Base-by-base conservation (phyloP, 1,140 invertebrate species). In the Oryzaephilus surinamensis region DNA sequence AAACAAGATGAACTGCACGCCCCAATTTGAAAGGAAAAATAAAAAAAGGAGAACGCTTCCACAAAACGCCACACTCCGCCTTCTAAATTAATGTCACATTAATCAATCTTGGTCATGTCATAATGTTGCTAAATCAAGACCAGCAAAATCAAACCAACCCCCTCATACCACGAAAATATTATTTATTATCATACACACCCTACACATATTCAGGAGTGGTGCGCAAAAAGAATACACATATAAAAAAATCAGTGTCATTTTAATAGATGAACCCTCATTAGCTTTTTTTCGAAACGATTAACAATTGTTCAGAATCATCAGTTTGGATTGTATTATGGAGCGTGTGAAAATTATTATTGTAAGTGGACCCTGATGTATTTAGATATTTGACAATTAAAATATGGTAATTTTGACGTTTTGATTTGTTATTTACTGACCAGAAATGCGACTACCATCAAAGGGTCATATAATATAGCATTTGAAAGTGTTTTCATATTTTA, bases 221-320 rank as follows among this genome's bases (percentile, higher is more conserved):
- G n/a, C n/a, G n/a, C n/a, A n/a, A n/a, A n/a, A n/a, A n/a, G n/a
- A n/a, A n/a, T n/a, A n/a, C n/a, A n/a, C n/a, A n/a, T 40, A 50
- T 50, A 50, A 51, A 48, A 43, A 39, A 44, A 48, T 41, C 47
- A 43, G 52, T 50, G 49, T 52, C 47, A 52, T 45, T 52, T 54
- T 45, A 52, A 54, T 48, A 49, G 50, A 55, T 45, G 41, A 46
- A 47, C 43, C 43, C 50, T 52, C 51, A 55, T 55, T 55, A 55
- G 45, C 31, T 48, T 48, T 52, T 52, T 55, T 46, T 44, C 34
- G 32, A 41, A 23, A 33, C 27, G 38, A 50, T 42, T 21, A 34
- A 35, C 51, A 54, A 50, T 54, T 41, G 50, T 45, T 27, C 27
- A 43, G 50, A 45, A 39, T 37, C 33, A 44, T 40, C n/a, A n/a